A percentile compares a stretch with the other conserved stretches of the same genome.
These are phyloP conservation scores for Zaprionus camerounensis DNA, from an alignment of 1,140 invertebrate genomes.

Conservation along the genomic window DNA sequence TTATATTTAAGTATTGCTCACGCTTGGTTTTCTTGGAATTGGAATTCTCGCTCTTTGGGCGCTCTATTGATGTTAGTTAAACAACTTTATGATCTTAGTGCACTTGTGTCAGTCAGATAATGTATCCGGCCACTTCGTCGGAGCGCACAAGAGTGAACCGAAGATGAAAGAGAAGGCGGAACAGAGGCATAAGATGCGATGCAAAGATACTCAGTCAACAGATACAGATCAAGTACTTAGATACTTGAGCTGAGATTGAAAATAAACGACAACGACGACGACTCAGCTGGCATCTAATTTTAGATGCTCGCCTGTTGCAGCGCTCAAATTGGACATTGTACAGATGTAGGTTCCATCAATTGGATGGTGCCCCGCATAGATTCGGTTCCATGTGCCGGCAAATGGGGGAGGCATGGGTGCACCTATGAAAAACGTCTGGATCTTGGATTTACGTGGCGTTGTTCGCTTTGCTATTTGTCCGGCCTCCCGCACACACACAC, in stretches of 20 bases:
- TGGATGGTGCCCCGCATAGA: constrained; percentile 33
- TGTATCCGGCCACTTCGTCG: constrained; percentile 25
- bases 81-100: constrained; percentile 33
- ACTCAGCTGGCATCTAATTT: constrained; percentile 52
- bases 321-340: constrained; percentile 57
- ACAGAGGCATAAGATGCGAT: neutral
- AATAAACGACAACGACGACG: constrained; percentile 40
- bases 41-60: neutral
- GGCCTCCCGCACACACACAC: neutral
- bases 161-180: neutral
- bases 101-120: constrained; percentile 31
- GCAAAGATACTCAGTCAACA: constrained; percentile 11
- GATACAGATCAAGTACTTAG: constrained; percentile 20
- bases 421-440: constrained; percentile 4
- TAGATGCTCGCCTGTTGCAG: constrained; percentile 38
- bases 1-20: constrained; percentile 32
- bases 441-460: constrained; percentile 1
- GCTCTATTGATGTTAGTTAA: constrained; percentile 42
- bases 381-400: neutral
- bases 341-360: constrained; percentile 34
- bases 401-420: constrained; percentile 1
- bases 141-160: neutral
- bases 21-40: constrained; percentile 42
- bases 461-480: constrained; percentile 23
- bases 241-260: constrained; percentile 56